Conservation (phyloP, 2,888 invertebrate species). For the Sesia apiformis region DNA sequence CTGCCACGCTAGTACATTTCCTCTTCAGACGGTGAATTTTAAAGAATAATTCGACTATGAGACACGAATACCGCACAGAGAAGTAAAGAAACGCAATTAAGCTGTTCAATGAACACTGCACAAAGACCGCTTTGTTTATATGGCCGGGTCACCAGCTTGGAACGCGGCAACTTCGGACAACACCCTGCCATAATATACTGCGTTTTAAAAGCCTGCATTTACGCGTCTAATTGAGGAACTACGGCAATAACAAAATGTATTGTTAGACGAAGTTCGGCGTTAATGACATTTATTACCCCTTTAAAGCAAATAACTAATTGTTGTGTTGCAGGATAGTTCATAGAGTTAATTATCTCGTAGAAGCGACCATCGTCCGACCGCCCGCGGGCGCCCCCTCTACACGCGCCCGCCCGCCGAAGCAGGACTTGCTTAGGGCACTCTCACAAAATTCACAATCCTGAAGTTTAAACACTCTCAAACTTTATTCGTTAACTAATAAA, state of each 20-base stretch:
- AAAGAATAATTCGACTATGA: conserved; percentile 42
- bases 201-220: conserved; percentile 2
- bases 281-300: conserved; percentile 52
- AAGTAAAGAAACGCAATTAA: conserved; percentile 61
- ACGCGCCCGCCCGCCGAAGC: conserved; percentile 11
- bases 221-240: conserved; percentile 1
- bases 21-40: conserved; percentile 17
- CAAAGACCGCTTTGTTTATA: conserved; percentile 43
- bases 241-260: background rate
- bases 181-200: conserved; percentile 14
- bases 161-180: conserved; percentile 31
- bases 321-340: conserved; percentile 53
- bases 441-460: conserved; percentile 60
- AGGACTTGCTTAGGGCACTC: conserved; percentile 22
- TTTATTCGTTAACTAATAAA: conserved; percentile 67
- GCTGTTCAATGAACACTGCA: conserved; percentile 58
- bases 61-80: conserved; percentile 40
- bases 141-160: conserved; percentile 36
- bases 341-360: conserved; percentile 65
- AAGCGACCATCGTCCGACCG: conserved; percentile 32
- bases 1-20: background rate
- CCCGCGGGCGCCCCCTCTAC: conserved; percentile 37
- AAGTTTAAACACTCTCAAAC: conserved; percentile 63
- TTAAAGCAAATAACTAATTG: conserved; percentile 57
- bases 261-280: conserved; percentile 13